Conservation (phyloP, 2,888 invertebrate genomes). For the Boloria selene region DNA sequence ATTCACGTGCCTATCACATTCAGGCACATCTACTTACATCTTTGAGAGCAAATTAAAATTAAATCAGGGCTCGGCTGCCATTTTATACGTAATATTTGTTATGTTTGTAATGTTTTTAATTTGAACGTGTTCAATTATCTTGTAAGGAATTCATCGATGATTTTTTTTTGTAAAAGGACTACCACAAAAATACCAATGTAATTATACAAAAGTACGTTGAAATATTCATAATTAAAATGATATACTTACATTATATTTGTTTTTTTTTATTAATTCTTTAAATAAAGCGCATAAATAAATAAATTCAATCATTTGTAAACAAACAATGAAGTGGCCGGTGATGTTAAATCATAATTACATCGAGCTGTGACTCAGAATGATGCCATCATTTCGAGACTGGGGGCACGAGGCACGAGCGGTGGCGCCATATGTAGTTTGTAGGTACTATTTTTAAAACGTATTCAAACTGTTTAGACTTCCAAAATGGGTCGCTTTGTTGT, state of each 20-base stretch:
- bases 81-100: constrained; percentile 12
- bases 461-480: constrained; percentile 19
- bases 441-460: constrained; percentile 39
- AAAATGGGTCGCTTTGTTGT: constrained; percentile 21
- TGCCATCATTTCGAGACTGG: constrained; percentile 51
- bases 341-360: constrained; percentile 36
- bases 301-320: constrained; percentile 60
- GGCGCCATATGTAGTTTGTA: constrained; percentile 43
- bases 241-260: too few species aligned
- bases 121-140: constrained; percentile 2
- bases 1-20: constrained; percentile 30
- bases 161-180: too few species aligned
- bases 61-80: constrained; percentile 23
- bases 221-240: too few species aligned
- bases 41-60: constrained; percentile 35
- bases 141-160: too few species aligned
- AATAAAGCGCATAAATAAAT: not conserved
- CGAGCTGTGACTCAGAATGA: constrained; percentile 60
- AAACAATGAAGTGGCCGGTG: constrained; percentile 47
- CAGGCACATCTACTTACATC: constrained; percentile 17
- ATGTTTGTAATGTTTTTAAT: too few species aligned
- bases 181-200: too few species aligned
- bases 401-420: constrained; percentile 47
- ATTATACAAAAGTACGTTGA: too few species aligned
- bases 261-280: not conserved